Conservation (phyloP, 2,888 invertebrate genomes). For the Dioctria linearis region DNA sequence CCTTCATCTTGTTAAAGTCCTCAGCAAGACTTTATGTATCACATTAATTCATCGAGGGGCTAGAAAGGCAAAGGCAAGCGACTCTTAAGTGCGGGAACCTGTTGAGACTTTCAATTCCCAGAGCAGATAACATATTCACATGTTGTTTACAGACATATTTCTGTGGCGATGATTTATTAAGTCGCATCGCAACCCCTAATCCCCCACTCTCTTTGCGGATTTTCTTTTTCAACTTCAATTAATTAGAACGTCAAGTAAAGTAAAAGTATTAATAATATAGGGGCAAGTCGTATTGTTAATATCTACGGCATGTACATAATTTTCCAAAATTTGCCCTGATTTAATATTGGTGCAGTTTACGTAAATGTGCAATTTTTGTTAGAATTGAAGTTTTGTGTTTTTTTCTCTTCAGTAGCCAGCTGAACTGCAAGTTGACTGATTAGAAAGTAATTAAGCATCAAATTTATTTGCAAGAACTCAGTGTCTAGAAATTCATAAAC, state of each 20-base stretch:
- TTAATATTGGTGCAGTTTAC: too few species aligned
- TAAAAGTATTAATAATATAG: too few species aligned
- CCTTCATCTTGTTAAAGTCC: conserved; percentile 54
- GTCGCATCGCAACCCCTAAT: neutral
- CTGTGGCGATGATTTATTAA: conserved; percentile 50
- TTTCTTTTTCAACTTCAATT: conserved; percentile 42
- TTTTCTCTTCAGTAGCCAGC: too few species aligned
- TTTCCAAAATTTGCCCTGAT: too few species aligned
- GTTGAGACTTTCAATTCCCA: conserved; percentile 59
- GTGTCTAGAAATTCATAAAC: too few species aligned
- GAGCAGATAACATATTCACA: conserved; percentile 59
- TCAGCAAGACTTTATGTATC: conserved; percentile 36
- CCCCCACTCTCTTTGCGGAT: conserved; percentile 36
- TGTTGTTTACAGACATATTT: conserved; percentile 57
- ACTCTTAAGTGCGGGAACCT: conserved; percentile 58
- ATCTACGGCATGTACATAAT: too few species aligned
- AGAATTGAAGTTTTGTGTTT: too few species aligned
- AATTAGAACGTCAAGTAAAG: conserved; percentile 25
- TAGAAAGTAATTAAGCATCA: too few species aligned
- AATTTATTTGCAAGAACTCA: too few species aligned
- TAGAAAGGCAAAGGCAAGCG: conserved; percentile 33
- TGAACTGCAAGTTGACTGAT: too few species aligned
- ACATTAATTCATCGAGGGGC: conserved; percentile 52
- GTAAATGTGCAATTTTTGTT: too few species aligned
- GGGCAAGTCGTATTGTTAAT: too few species aligned